A percentile compares a stretch with the other conserved stretches of the same genome.
Evolutionary conservation across 2,113 vertebrate genomes (phyloP).

Genomic region (Artemisiospiza belli): DNA sequence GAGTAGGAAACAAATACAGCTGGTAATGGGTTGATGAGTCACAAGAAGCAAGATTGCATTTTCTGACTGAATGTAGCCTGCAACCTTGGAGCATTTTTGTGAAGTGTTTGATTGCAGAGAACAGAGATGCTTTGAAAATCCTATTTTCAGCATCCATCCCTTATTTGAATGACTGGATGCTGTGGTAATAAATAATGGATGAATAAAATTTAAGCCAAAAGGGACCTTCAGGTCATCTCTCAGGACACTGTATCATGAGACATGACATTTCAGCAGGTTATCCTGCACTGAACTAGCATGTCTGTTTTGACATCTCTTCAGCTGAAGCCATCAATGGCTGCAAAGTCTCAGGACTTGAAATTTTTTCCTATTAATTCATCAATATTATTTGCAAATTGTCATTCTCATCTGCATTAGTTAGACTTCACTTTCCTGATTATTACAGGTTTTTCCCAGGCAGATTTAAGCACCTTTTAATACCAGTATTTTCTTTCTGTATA

Average conservation of each 20-base stretch:
- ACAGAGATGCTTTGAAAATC: not conserved
- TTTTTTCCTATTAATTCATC: not conserved
- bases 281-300: not conserved
- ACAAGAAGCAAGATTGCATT: not conserved
- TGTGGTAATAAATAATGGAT: slow-evolving; percentile 26
- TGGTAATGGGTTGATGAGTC: not conserved
- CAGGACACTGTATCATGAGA: not conserved
- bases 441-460: not conserved
- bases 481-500: not conserved
- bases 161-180: not conserved
- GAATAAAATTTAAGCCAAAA: slow-evolving; percentile 4
- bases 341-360: not conserved
- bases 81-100: not conserved
- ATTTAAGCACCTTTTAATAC: not conserved
- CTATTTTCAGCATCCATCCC: not conserved
- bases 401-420: not conserved
- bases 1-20: not conserved
- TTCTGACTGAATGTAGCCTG: not conserved
- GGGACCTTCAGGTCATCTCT: not conserved
- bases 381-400: not conserved
- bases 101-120: not conserved
- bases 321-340: not conserved
- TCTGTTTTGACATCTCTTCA: not conserved
- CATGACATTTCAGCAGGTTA: slow-evolving; percentile 1
- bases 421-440: not conserved